These are phyloP conservation scores for Vespertilio murinus DNA, from an alignment of 2,797 vertebrate species.

Conservation along the genomic window DNA sequence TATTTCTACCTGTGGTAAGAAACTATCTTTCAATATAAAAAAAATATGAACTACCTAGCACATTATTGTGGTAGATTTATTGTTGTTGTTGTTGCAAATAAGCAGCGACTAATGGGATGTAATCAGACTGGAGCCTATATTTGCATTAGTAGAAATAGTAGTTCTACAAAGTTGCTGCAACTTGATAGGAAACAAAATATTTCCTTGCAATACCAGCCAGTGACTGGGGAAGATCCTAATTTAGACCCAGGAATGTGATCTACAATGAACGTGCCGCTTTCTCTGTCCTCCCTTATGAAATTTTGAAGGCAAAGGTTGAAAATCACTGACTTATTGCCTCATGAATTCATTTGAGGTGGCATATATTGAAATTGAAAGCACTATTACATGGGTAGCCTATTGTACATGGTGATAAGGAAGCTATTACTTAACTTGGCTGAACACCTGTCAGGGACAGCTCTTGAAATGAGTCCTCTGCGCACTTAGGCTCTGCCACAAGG, in stretches of 20 bases:
- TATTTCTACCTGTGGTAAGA: background rate
- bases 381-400: conserved; percentile 34
- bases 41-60: conserved; percentile 1
- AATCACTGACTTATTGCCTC: conserved; percentile 47
- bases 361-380: conserved; percentile 60
- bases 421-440: conserved; percentile 61
- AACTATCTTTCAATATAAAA: background rate
- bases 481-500: background rate
- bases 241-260: conserved; percentile 46
- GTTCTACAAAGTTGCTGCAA: background rate
- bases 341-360: conserved; percentile 52
- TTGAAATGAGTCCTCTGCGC: conserved; percentile 36
- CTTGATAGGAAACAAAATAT: background rate
- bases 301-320: conserved; percentile 61
- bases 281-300: conserved; percentile 36
- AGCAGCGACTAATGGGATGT: background rate
- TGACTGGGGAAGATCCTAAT: conserved; percentile 2
- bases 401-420: conserved; percentile 46
- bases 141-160: background rate
- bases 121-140: background rate
- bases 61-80: background rate
- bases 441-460: conserved; percentile 38
- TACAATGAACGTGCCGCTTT: background rate
- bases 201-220: background rate
- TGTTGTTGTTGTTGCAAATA: background rate